These are phyloP conservation scores for Trissoscelio sp. DNA, from an alignment of 2,888 invertebrate genomes.

Conservation along the genomic window DNA sequence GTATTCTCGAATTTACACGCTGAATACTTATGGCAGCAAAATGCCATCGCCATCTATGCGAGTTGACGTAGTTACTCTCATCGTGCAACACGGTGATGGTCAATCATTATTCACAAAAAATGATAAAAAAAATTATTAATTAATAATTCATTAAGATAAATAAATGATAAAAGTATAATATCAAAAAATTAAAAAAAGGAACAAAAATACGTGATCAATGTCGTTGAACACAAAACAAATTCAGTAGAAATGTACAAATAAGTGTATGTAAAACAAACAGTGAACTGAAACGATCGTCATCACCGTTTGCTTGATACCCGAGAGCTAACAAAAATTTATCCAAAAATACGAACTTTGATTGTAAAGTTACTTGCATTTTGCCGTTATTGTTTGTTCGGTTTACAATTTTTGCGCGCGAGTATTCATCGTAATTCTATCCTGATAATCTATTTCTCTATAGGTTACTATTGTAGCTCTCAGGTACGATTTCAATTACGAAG, in stretches of 20 bases:
- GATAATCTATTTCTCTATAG: slow-evolving; percentile 49
- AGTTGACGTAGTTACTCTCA: slow-evolving; percentile 34
- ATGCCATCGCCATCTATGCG: slow-evolving; percentile 13
- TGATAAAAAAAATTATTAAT: neutral
- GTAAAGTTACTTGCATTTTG: slow-evolving; percentile 5
- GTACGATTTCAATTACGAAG: slow-evolving; percentile 75
- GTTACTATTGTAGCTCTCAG: slow-evolving; percentile 77
- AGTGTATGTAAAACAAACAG: slow-evolving; percentile 9
- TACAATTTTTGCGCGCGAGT: slow-evolving; percentile 18
- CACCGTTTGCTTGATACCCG: slow-evolving; percentile 63
- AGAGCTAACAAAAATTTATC: slow-evolving; percentile 61
- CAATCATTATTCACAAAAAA: slow-evolving; percentile 14
- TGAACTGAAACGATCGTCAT: slow-evolving; percentile 39
- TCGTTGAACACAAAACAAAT: slow-evolving; percentile 37
- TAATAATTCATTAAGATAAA: slow-evolving; percentile 7
- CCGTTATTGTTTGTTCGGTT: neutral
- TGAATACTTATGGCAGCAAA: slow-evolving; percentile 13
- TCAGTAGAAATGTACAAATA: slow-evolving; percentile 40
- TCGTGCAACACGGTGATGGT: slow-evolving; percentile 56
- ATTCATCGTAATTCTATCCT: slow-evolving; percentile 23
- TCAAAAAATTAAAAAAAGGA: slow-evolving; percentile 21
- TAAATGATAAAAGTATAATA: slow-evolving; percentile 1
- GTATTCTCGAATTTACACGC: slow-evolving; percentile 1
- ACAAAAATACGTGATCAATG: slow-evolving; percentile 36
- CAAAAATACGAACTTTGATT: slow-evolving; percentile 53